Evolutionary conservation across 2,888 invertebrate species (phyloP), one percentile per base, ranked within the genome.

Genomic region (Tipula confusa): DNA sequence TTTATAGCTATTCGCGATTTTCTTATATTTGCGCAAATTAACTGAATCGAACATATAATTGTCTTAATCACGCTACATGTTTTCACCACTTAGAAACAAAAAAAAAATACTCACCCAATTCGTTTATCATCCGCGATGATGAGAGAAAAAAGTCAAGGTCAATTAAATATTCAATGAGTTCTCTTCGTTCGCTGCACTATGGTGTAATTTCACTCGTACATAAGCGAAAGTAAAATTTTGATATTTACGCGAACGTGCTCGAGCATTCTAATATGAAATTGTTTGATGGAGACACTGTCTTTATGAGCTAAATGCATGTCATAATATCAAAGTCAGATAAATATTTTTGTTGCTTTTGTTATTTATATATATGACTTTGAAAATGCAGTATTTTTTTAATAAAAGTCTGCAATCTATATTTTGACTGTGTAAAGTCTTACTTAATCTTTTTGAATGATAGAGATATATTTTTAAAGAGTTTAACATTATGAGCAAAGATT

Each of bases 81-180:
- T 64, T 64, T 64, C 64, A n/a, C n/a, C n/a, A 64, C 64, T 64
- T 48, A 64, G 7, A 64, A n/a, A n/a, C n/a, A n/a, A n/a, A n/a
- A n/a, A n/a, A n/a, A n/a, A 64, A 64, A 24, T 24, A 64, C 24
- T 64, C 24, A 64, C 64, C 24, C 64, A 64, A 64, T 64, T 18
- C 24, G 43, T 43, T 43, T 43, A 43, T 43, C n/a, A 43, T 43
- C 43, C 15, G 24, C 64, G 9, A 24, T 64, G 64, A 64, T 18
- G 24, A 3, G 13, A 13, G 13, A 38, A 38, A 64, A 64, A 64
- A 64, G 64, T 64, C 64, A 64, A 64, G 64, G 64, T 64, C 64
- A 64, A 64, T 64, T 64, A 64, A 64, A 64, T 64, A 64, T 64
- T 64, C 64, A 64, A 24, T 64, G 64, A 64, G 24, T 64, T 24